Base-by-base conservation (phyloP, 2,113 vertebrate species). In the Jaculus jaculus region DNA sequence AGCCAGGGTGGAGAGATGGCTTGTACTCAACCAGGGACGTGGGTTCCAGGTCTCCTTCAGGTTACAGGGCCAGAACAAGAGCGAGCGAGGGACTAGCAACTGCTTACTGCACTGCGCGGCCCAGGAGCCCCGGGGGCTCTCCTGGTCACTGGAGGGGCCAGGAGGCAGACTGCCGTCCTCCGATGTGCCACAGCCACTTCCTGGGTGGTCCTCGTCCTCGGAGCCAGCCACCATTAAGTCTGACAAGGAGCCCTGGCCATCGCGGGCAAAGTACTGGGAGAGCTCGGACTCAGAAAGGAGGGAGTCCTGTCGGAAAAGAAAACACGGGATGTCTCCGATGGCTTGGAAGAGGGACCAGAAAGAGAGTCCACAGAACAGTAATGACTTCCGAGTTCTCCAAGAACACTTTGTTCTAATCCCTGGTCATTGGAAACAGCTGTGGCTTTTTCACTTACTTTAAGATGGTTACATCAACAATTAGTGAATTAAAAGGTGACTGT, bases 261-360 rank as follows among this genome's bases (percentile, higher is more conserved):
- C 98, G 0, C 98, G 98, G 0, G 97, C 97, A 91, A 99, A 99
- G 97, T 98, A 99, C 86, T 99, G 99, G 66, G 99, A 99, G 72
- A 99, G 97, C 66, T 99, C 99, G 0, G 98, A 90, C 96, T 99
- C 99, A 0, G 99, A 99, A 94, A 98, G 98, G 79, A 99, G 96
- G 0, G 99, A 99, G 4, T 98, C 99, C 98, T 99, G 98, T 97
- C 96, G 98, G 89, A 92, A 87, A 69, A 95, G 94, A 80, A 32
- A 39, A 32, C 0, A 54, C 2, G n/a, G 82, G 4, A 39, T 81
- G 82, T 54, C 63, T 79, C 28, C 0, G 10, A 23, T 28, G n/a
- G 81, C 68, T 92, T 28, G 78, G 77, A 24, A 23, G 71, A 42
- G 0, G 4, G 0, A 1, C 4, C 23, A 61, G 26, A 32, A 30